Percentiles rank a stretch among this genome's conserved stretches.
These are phyloP conservation scores for Lepilemur septentrionalis DNA, from an alignment of 2,797 vertebrate species.

Conservation along the genomic window DNA sequence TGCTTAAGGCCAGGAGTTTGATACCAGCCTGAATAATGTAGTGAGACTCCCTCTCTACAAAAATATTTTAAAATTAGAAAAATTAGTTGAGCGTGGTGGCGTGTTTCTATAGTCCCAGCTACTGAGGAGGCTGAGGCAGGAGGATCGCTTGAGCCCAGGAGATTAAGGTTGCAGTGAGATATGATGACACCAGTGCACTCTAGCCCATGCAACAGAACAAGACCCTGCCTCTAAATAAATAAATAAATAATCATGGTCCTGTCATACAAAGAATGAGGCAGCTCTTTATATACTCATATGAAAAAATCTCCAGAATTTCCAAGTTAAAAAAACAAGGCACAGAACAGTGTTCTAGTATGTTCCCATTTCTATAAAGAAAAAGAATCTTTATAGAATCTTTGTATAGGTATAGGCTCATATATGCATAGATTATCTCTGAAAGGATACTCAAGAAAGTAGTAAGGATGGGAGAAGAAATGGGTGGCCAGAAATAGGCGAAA, in stretches of 20 bases:
- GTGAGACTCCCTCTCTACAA: neutral
- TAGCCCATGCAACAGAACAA: neutral
- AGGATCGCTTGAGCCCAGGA: neutral
- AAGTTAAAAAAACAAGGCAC: slow-evolving; percentile 25
- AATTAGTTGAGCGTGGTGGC: neutral
- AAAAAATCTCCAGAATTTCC: slow-evolving; percentile 43
- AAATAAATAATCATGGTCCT: neutral
- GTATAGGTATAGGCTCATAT: neutral
- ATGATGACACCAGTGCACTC: neutral
- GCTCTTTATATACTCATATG: neutral
- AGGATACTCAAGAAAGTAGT: slow-evolving; percentile 1
- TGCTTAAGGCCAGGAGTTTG: neutral
- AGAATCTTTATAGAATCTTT: neutral
- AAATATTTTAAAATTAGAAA: neutral
- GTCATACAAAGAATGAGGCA: neutral
- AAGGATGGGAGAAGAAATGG: neutral
- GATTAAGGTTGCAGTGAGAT: neutral
- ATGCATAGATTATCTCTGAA: slow-evolving; percentile 8
- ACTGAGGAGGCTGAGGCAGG: neutral
- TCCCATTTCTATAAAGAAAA: slow-evolving; percentile 44
- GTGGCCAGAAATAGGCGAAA: neutral
- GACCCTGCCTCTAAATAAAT: neutral
- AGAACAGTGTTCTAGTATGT: neutral
- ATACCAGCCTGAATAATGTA: neutral
- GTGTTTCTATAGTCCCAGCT: neutral